Percentiles rank a stretch among this genome's conserved stretches.
Conservation (phyloP, 2,797 vertebrate species). For the Choloepus didactylus region DNA sequence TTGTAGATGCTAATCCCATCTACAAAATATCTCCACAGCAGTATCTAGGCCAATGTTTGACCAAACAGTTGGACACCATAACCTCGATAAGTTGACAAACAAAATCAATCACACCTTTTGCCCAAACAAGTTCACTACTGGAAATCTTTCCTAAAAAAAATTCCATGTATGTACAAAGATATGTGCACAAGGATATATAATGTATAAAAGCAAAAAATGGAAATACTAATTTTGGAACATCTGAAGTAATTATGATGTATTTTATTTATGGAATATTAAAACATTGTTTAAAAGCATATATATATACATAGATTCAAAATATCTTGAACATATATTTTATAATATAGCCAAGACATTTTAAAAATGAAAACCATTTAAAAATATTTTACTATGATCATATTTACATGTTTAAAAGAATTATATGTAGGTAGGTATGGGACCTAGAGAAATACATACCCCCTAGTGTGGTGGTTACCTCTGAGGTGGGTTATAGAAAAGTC, state of each 20-base stretch:
- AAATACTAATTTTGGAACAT: slow-evolving; percentile 1
- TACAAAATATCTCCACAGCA: too few species aligned
- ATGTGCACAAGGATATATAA: background rate
- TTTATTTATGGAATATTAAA: slow-evolving; percentile 26
- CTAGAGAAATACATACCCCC: background rate
- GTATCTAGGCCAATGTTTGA: too few species aligned
- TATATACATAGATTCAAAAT: background rate
- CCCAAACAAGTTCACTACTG: background rate
- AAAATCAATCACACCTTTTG: slow-evolving; percentile 15
- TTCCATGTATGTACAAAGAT: background rate
- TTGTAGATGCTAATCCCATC: too few species aligned
- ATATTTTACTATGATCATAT: background rate
- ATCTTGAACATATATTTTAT: background rate
- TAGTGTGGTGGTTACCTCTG: background rate
- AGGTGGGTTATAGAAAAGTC: background rate
- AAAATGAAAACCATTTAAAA: background rate
- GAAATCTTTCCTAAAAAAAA: background rate
- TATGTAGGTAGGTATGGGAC: background rate
- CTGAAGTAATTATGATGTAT: background rate
- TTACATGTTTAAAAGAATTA: background rate
- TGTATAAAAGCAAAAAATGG: background rate
- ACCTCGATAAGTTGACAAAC: background rate
- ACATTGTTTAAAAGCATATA: too few species aligned
- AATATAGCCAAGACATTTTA: background rate
- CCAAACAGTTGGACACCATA: too few species aligned